Evolutionary conservation across 2,888 invertebrate genomes (phyloP).

Genomic region (Eremobia ochroleuca): DNA sequence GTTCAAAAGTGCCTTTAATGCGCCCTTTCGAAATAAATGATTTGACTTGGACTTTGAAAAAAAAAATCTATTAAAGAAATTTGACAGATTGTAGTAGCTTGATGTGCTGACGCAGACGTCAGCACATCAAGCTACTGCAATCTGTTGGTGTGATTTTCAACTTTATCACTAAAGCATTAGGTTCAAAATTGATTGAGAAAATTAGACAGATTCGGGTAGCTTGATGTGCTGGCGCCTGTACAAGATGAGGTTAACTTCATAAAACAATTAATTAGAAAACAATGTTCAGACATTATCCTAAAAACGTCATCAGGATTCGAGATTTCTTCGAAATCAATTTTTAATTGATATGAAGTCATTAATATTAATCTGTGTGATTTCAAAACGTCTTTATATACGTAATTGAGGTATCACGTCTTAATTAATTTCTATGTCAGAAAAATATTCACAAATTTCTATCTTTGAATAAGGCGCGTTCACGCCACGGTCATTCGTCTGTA

Average conservation of each 20-base stretch:
- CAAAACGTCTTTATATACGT: neutral
- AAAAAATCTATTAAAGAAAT: neutral
- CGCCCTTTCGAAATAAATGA: no score
- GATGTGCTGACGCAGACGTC: no score
- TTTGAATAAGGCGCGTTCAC: neutral
- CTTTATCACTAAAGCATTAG: no score
- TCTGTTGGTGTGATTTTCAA: no score
- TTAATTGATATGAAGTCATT: conserved; percentile 2
- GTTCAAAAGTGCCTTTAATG: no score
- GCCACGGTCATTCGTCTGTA: neutral
- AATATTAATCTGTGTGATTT: conserved; percentile 12
- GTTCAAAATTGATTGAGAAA: no score
- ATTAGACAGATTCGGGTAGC: no score
- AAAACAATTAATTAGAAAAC: conserved; percentile 1
- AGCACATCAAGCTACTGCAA: no score
- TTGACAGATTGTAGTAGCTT: no score
- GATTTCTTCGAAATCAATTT: conserved; percentile 3
- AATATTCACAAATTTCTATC: neutral
- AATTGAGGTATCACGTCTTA: neutral
- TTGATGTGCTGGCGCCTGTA: no score
- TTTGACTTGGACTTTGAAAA: no score
- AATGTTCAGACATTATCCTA: neutral
- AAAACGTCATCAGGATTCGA: neutral
- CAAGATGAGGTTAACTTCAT: neutral
- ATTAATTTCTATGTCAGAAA: conserved; percentile 3